phyloP scores from a whole-genome alignment of 2,113 vertebrate genomes.

The Aldabrachelys gigantea region DNA sequence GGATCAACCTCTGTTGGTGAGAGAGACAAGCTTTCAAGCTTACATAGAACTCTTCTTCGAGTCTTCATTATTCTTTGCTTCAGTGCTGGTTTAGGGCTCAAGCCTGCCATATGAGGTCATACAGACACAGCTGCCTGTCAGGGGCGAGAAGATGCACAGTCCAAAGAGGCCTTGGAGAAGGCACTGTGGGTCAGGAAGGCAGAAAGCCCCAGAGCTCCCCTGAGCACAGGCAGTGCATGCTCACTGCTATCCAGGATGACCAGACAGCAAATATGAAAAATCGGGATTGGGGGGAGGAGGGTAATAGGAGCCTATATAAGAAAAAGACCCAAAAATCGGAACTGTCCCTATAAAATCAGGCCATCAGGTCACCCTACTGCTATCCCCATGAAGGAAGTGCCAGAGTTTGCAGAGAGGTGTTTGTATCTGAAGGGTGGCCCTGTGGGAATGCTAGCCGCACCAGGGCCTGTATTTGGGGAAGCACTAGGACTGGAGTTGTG shows the following conservation, averaged over 20 bases:
- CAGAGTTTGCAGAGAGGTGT: fast-evolving
- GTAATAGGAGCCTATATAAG: no score
- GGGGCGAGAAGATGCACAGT: not conserved
- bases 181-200: not conserved
- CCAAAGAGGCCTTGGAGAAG: not conserved
- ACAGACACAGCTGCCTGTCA: not conserved
- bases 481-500: not conserved
- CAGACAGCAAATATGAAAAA: no score
- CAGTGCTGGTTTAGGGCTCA: constrained; percentile 57
- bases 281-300: no score
- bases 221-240: not conserved
- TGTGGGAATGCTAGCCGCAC: fast-evolving
- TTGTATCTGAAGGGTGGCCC: not conserved
- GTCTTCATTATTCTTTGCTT: constrained; percentile 66
- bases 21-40: not conserved
- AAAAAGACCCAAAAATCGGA: no score
- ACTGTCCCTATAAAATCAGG: no score
- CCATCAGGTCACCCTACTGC: not conserved
- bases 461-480: not conserved
- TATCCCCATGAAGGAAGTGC: not conserved
- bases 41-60: not conserved
- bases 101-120: constrained; percentile 12
- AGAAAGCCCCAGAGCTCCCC: not conserved
- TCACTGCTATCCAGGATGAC: not conserved
- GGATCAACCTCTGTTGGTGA: not conserved